A percentile compares a stretch with the other conserved stretches of the same genome.
Evolutionary conservation across 2,113 vertebrate genomes (phyloP).

Genomic region (Pachycephala philippinensis): DNA sequence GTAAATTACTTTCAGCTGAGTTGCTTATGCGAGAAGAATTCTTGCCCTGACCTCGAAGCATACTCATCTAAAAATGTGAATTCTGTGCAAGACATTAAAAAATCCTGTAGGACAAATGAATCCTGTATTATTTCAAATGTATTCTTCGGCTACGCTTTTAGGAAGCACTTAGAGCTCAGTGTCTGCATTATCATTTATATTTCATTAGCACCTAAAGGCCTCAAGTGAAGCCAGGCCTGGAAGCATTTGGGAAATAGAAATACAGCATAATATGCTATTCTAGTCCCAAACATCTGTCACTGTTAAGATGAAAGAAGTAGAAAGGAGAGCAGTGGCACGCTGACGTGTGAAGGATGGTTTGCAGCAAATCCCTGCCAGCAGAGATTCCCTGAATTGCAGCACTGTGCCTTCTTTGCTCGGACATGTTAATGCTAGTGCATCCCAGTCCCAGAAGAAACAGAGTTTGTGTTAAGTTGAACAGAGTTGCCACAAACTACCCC

Average conservation of each 20-base stretch:
- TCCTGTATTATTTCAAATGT: not conserved
- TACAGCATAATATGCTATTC: not conserved
- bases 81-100: not conserved
- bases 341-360: not conserved
- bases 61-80: not conserved
- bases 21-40: not conserved
- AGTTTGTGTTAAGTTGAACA: not conserved
- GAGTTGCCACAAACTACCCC: not conserved
- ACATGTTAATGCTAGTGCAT: not conserved
- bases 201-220: not conserved
- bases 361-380: not conserved
- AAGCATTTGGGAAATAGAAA: not conserved
- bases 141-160: not conserved
- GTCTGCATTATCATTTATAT: not conserved
- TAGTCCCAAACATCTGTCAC: not conserved
- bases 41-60: not conserved
- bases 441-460: not conserved
- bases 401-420: not conserved
- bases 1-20: constrained; percentile 23
- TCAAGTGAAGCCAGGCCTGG: not conserved
- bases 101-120: not conserved
- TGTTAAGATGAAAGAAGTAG: not conserved
- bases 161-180: not conserved
- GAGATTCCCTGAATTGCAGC: not conserved
- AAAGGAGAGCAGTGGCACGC: not conserved